A percentile compares a stretch with the other conserved stretches of the same genome.
phyloP scores from a whole-genome alignment of 2,797 vertebrate genomes.

The Sebastes oblongus region DNA sequence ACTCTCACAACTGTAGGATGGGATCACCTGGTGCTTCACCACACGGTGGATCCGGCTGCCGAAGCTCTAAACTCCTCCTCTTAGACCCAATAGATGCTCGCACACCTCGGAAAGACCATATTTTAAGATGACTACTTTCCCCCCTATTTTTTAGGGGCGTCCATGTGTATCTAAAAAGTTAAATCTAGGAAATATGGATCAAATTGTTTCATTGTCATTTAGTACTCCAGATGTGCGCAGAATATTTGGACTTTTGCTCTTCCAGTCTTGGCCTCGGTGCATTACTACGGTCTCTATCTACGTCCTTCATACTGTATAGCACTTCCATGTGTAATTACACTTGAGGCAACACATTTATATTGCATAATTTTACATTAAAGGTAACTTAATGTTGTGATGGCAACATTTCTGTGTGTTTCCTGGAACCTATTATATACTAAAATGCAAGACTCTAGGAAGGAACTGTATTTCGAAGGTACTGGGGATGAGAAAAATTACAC shows the following conservation, averaged over 20 bases:
- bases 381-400: slow-evolving; percentile 26
- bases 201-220: background rate
- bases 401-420: slow-evolving; percentile 13
- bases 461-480: background rate
- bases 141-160: slow-evolving; percentile 10
- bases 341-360: slow-evolving; percentile 35
- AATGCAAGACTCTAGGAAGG: background rate
- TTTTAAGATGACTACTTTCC: background rate
- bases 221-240: background rate
- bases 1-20: slow-evolving; percentile 92
- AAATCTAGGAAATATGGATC: slow-evolving; percentile 4
- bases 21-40: slow-evolving; percentile 96
- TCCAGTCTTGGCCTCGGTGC: background rate
- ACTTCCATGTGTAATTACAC: slow-evolving; percentile 18
- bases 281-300: background rate
- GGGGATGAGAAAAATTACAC: background rate
- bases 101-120: background rate
- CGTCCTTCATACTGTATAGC: slow-evolving; percentile 16
- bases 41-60: slow-evolving; percentile 70
- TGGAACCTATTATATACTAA: background rate
- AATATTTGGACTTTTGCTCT: slow-evolving; percentile 3
- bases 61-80: slow-evolving; percentile 42
- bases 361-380: slow-evolving; percentile 66
- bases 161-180: background rate
- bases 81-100: slow-evolving; percentile 32